Evolutionary conservation across 2,797 vertebrate genomes (phyloP).

Genomic region (Bucorvus abyssinicus): DNA sequence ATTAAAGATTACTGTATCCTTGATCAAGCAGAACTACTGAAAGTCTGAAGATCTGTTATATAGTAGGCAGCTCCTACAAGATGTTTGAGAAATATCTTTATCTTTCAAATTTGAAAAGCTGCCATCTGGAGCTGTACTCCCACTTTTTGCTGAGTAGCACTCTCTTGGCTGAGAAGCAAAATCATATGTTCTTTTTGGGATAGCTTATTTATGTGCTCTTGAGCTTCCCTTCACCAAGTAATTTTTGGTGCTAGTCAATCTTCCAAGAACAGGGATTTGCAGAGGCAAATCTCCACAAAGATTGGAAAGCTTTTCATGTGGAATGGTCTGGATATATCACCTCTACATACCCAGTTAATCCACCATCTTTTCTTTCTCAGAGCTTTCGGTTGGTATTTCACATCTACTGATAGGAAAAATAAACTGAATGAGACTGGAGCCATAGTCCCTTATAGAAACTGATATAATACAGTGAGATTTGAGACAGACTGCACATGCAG

Average conservation of each 20-base stretch:
- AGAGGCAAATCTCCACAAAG: constrained; percentile 14
- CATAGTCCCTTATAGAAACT: background rate
- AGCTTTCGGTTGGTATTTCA: background rate
- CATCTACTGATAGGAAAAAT: background rate
- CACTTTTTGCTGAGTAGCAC: constrained; percentile 22
- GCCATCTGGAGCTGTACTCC: constrained; percentile 18
- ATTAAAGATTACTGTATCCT: background rate
- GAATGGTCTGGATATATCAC: background rate
- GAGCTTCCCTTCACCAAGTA: constrained; percentile 4
- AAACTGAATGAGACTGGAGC: background rate
- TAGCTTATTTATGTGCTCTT: constrained; percentile 29
- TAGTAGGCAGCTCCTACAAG: background rate
- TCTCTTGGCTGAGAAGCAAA: constrained; percentile 8
- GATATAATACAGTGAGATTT: background rate
- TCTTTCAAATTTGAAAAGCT: constrained; percentile 31
- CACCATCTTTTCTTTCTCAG: background rate
- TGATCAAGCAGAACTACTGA: background rate
- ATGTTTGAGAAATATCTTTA: constrained; percentile 15
- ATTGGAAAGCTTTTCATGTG: background rate
- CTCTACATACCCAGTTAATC: constrained; percentile 11
- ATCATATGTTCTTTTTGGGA: background rate
- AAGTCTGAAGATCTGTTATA: background rate
- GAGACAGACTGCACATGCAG: background rate
- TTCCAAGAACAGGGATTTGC: constrained; percentile 25
- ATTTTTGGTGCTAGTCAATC: background rate